phyloP scores from a whole-genome alignment of 92 coral and sea anemone species.

The Paragorgia papillata region DNA sequence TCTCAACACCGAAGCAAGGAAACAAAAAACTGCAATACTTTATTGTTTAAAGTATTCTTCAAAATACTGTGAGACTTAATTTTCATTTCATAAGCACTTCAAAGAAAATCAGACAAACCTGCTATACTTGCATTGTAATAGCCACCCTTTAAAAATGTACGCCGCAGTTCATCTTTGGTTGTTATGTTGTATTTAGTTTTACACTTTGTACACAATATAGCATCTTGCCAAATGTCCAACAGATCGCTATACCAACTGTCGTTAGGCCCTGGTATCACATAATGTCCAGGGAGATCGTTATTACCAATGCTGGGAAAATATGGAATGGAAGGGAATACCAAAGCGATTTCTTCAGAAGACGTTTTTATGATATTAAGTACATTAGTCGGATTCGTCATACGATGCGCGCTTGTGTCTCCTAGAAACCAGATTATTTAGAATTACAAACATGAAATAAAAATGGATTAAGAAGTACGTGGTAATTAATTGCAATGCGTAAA shows the following conservation, averaged over 20 bases:
- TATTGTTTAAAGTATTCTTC: no score
- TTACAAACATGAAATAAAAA: no score
- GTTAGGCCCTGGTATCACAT: constrained; percentile 64
- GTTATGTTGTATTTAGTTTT: constrained; percentile 4
- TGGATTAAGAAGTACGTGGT: no score
- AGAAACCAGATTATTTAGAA: no score
- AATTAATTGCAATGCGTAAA: no score
- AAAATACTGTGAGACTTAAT: no score
- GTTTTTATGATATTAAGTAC: constrained; percentile 62
- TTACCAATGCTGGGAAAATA: constrained; percentile 86
- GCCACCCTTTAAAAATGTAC: constrained; percentile 52
- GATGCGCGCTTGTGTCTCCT: constrained; percentile 87
- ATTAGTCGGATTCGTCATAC: constrained; percentile 48
- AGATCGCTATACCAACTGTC: constrained; percentile 74
- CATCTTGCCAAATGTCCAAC: constrained; percentile 66
- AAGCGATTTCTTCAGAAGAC: constrained; percentile 48
- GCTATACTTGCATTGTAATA: constrained; percentile 67
- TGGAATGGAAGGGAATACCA: constrained; percentile 72
- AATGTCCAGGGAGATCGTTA: constrained; percentile 94
- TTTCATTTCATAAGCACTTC: no score
- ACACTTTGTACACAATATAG: constrained; percentile 67
- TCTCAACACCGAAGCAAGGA: no score
- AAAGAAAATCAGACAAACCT: no score
- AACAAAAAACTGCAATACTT: no score
- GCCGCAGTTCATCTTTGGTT: constrained; percentile 28